Conservation (phyloP, 2,888 invertebrate genomes). For the Drosophila anomalata region DNA sequence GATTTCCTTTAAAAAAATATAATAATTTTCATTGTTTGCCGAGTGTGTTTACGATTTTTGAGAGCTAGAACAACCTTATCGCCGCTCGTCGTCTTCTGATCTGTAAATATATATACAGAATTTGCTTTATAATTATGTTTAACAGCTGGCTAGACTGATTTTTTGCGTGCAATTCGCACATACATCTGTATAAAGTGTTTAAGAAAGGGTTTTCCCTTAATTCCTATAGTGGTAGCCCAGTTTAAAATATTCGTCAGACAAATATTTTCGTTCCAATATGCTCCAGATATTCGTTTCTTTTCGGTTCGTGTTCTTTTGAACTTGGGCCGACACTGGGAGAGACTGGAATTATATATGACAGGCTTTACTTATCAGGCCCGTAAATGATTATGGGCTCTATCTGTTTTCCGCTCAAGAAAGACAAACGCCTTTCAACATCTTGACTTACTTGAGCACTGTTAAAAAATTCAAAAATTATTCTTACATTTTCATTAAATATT, state of each 20-base stretch:
- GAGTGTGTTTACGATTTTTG: conserved; percentile 27
- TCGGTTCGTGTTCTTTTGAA: neutral
- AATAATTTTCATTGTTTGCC: neutral
- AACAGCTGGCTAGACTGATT: neutral
- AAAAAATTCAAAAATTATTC: too few relatives aligned
- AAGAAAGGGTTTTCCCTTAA: neutral
- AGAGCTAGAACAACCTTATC: conserved; percentile 18
- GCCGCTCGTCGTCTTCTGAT: conserved; percentile 1
- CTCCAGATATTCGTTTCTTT: neutral
- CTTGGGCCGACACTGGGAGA: conserved; percentile 12
- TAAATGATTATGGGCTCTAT: conserved; percentile 15
- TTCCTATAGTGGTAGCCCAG: neutral
- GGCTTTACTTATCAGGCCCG: conserved; percentile 15
- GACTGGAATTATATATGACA: neutral
- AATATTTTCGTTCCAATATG: neutral
- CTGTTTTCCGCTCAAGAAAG: conserved; percentile 2
- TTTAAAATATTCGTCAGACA: neutral
- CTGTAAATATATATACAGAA: conserved; percentile 22
- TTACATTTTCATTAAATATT: too few relatives aligned
- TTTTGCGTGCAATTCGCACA: neutral
- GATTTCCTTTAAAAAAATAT: neutral
- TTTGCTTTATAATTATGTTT: neutral
- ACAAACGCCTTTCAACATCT: neutral
- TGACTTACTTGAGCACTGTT: neutral
- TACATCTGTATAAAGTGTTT: neutral